These are phyloP conservation scores for Sebastolobus alascanus DNA, from an alignment of 2,797 vertebrate genomes.

Conservation along the genomic window DNA sequence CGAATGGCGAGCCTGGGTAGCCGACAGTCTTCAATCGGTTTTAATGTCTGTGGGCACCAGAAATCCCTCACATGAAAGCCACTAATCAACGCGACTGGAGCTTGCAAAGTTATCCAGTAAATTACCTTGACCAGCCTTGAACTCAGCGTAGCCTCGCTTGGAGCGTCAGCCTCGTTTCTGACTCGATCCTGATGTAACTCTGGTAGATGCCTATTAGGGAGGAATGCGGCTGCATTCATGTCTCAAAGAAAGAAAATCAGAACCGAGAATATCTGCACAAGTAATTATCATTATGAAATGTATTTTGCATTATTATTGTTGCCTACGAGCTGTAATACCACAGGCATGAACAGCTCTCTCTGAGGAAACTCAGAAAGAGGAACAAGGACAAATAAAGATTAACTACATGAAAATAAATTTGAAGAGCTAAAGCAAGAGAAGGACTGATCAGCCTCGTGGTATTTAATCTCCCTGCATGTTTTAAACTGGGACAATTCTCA, in stretches of 20 bases:
- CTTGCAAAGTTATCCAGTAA: constrained; percentile 54
- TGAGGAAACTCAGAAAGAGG: not conserved
- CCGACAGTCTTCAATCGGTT: constrained; percentile 21
- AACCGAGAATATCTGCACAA: constrained; percentile 1
- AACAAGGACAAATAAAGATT: not conserved
- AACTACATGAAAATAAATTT: not conserved
- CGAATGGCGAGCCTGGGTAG: constrained; percentile 19
- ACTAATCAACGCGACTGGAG: constrained; percentile 40
- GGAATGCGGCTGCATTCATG: constrained; percentile 3
- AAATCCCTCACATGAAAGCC: constrained; percentile 58
- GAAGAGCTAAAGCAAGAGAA: not conserved
- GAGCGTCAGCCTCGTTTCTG: constrained; percentile 24
- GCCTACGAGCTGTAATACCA: not conserved
- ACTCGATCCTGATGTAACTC: constrained; percentile 34
- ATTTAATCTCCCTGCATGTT: not conserved
- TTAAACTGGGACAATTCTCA: not conserved
- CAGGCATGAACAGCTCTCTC: not conserved
- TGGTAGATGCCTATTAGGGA: constrained; percentile 29
- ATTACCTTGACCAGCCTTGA: constrained; percentile 68
- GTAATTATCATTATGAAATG: constrained; percentile 8
- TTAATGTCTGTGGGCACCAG: constrained; percentile 46
- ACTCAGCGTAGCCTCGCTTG: constrained; percentile 4
- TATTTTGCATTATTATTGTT: not conserved
- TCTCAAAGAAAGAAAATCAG: not conserved
- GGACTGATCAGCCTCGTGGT: not conserved